A percentile compares a stretch with the other conserved stretches of the same genome.
Conservation (phyloP, 2,113 vertebrate genomes). For the Microtus oregoni region DNA sequence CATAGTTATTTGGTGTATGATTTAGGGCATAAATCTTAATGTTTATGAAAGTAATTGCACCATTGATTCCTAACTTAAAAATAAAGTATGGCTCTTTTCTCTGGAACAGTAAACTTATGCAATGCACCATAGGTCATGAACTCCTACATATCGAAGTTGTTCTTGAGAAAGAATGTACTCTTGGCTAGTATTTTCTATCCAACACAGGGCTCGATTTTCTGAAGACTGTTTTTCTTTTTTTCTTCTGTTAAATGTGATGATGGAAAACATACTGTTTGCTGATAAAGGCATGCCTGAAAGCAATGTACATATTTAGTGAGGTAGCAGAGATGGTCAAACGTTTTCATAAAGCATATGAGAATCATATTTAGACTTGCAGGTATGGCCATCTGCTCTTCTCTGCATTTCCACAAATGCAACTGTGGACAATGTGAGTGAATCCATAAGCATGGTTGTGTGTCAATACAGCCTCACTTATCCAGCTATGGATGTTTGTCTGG, state of each 20-base stretch:
- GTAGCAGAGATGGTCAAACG: neutral
- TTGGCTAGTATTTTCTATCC: neutral
- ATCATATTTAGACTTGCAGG: neutral
- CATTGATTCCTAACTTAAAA: slow-evolving; percentile 30
- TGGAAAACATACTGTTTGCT: neutral
- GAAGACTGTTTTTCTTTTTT: neutral
- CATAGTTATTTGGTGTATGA: neutral
- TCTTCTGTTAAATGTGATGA: neutral
- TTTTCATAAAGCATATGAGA: neutral
- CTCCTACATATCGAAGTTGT: neutral
- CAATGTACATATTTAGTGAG: neutral
- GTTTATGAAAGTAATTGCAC: neutral
- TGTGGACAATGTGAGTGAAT: neutral
- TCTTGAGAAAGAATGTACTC: neutral
- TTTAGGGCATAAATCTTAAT: neutral
- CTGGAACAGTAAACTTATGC: neutral
- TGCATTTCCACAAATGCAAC: neutral
- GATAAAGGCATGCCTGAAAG: neutral
- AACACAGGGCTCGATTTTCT: slow-evolving; percentile 15
- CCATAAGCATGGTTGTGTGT: neutral
- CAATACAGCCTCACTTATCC: neutral
- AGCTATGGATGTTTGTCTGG: neutral
- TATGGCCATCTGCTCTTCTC: neutral
- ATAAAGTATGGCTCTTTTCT: neutral
- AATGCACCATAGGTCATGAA: neutral